phyloP scores from a whole-genome alignment of 2,113 vertebrate genomes.

The Macquaria australasica region DNA sequence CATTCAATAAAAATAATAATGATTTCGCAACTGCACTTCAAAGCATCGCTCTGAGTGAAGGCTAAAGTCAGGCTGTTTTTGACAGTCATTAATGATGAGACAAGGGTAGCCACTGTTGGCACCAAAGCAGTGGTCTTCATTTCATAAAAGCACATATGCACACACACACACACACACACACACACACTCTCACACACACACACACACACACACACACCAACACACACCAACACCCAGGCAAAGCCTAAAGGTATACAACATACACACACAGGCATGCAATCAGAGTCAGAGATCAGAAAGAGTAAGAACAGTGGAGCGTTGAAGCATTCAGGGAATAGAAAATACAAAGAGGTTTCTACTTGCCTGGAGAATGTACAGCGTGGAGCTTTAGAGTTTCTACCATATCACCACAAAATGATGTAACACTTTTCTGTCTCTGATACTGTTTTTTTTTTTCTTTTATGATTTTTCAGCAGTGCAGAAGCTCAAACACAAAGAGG shows the following conservation, averaged over 20 bases:
- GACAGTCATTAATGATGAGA: slow-evolving; percentile 27
- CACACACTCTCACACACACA: too few relatives aligned
- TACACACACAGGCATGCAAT: slow-evolving; percentile 18
- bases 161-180: background rate
- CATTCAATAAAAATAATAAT: slow-evolving; percentile 18
- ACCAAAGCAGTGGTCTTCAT: slow-evolving; percentile 9
- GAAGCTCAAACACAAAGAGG: background rate
- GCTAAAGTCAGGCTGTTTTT: slow-evolving; percentile 25
- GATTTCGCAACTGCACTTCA: slow-evolving; percentile 25
- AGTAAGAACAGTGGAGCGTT: slow-evolving; percentile 19
- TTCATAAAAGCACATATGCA: slow-evolving; percentile 12
- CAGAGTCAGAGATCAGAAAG: slow-evolving; percentile 49
- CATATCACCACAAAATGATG: slow-evolving; percentile 16
- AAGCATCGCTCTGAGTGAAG: slow-evolving; percentile 27
- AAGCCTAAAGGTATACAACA: slow-evolving; percentile 19
- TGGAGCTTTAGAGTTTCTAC: slow-evolving; percentile 19
- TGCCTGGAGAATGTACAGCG: slow-evolving; percentile 27
- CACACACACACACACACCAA: background rate
- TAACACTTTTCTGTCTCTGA: slow-evolving; percentile 3
- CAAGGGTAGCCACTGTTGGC: slow-evolving; percentile 4
- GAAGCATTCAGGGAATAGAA: slow-evolving; percentile 30
- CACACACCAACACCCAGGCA: background rate
- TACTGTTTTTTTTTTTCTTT: slow-evolving; percentile 1
- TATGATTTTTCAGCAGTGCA: slow-evolving; percentile 13
- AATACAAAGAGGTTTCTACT: slow-evolving; percentile 39